Conservation (phyloP, 2,113 vertebrate species). For the Excalfactoria chinensis region DNA sequence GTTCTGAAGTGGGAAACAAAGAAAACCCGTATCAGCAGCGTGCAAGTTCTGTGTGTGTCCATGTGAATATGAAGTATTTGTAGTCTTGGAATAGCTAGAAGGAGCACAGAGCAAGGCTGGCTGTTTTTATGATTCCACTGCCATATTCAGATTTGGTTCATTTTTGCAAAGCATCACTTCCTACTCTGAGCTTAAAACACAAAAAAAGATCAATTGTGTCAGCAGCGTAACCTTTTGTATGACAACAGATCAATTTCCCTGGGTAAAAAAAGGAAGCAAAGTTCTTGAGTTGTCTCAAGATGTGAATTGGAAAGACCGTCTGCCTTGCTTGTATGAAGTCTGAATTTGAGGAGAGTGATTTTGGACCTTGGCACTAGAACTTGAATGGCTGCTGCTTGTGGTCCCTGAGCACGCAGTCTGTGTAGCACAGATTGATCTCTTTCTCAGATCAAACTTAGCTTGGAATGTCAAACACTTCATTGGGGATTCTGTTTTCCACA, state of each 20-base stretch:
- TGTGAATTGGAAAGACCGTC: neutral
- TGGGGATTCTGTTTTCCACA: neutral
- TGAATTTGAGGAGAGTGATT: neutral
- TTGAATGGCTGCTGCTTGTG: neutral
- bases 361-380: neutral
- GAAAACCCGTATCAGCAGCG: neutral
- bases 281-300: neutral
- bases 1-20: neutral
- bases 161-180: neutral
- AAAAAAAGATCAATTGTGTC: fast-evolving
- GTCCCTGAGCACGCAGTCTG: neutral
- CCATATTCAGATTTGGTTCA: neutral
- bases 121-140: neutral
- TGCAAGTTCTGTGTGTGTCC: neutral
- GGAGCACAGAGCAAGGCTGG: neutral
- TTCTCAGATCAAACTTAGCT: neutral
- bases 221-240: neutral
- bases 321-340: neutral
- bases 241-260: neutral
- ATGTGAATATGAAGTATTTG: neutral
- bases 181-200: neutral
- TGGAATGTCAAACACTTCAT: neutral
- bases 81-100: neutral
- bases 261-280: neutral
- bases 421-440: neutral